Percentiles rank a stretch among this genome's conserved stretches.
Evolutionary conservation across 2,888 invertebrate genomes (phyloP).

Genomic region (Leucozona laternaria): DNA sequence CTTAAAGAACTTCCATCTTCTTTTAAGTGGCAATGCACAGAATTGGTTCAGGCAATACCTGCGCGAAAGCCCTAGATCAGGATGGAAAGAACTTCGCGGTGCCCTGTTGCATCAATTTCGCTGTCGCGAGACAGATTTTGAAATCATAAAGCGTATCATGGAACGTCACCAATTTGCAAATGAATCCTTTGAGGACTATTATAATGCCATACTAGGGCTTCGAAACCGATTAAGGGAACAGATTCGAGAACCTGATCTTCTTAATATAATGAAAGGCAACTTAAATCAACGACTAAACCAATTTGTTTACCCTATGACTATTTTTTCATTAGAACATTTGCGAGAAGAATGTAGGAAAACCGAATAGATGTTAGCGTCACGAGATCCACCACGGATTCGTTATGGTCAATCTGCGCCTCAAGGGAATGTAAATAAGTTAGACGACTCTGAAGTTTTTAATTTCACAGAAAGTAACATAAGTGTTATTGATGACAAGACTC

Average conservation of each 20-base stretch:
- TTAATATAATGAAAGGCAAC: background rate
- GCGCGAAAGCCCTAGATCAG: background rate
- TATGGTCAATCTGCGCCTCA: too few species aligned
- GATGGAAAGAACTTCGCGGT: conserved; percentile 12
- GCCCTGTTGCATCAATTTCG: conserved; percentile 15
- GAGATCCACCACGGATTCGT: too few species aligned
- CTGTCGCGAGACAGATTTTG: conserved; percentile 10
- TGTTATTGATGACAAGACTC: background rate
- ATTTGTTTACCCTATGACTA: background rate
- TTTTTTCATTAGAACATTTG: background rate
- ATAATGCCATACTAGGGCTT: background rate
- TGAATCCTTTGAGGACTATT: background rate
- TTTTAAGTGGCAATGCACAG: background rate
- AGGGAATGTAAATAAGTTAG: background rate
- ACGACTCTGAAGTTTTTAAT: background rate
- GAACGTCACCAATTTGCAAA: background rate
- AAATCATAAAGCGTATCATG: background rate
- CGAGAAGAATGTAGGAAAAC: background rate
- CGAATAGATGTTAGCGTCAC: too few species aligned
- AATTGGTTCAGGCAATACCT: conserved; percentile 44
- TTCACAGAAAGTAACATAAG: background rate
- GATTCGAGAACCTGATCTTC: background rate
- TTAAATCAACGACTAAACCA: background rate
- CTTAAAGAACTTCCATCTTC: background rate
- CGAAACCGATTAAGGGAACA: background rate